Evolutionary conservation across 2,113 vertebrate species (phyloP), one percentile per base, ranked within the genome.

Genomic region (Colaptes auratus): DNA sequence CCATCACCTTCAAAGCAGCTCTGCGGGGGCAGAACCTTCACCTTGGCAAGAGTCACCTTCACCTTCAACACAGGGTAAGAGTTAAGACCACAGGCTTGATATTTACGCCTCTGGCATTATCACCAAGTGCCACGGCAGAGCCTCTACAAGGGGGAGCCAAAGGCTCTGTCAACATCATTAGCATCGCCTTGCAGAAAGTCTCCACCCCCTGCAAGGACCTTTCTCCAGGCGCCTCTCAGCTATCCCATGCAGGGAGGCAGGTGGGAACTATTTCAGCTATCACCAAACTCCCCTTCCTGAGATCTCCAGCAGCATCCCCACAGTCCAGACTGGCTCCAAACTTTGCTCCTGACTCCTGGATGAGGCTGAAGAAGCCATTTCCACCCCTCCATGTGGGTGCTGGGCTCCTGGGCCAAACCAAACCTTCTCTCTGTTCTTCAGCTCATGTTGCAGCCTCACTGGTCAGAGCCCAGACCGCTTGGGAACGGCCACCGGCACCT

Each of bases 121-220:
- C 77, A 86, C n/a, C 24, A 46, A 20, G 25, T 7, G 21, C 66
- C 9, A 2, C 3, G 7, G 63, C 71, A 63, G 19, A 82, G 60
- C 55, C 35, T 44, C 10, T n/a, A 76, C 20, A 6, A 28, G 58
- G 56, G 14, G 67, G 28, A 6, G 15, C 0, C 3, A 0, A 2
- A 76, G 7, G 27, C 30, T 44, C 46, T 1, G 0, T 28, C 60
- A 0, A 0, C 67, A 58, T 3, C 52, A 36, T 19, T 75, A n/a
- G n/a, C 55, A 46, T 6, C 76, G 15, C 13, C 55, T 15, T 72
- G 55, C 31, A 53, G 67, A n/a, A 63, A 55, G 28, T 44, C 67
- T 58, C n/a, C 28, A 4, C 11, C 11, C 25, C 35, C 52, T 28
- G 14, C 42, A 14, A 46, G 35, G 44, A 7, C 42, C 7, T 31